A percentile compares a stretch with the other conserved stretches of the same genome.
These are phyloP conservation scores for Phocoena phocoena DNA, from an alignment of 2,113 vertebrate species.

Conservation along the genomic window DNA sequence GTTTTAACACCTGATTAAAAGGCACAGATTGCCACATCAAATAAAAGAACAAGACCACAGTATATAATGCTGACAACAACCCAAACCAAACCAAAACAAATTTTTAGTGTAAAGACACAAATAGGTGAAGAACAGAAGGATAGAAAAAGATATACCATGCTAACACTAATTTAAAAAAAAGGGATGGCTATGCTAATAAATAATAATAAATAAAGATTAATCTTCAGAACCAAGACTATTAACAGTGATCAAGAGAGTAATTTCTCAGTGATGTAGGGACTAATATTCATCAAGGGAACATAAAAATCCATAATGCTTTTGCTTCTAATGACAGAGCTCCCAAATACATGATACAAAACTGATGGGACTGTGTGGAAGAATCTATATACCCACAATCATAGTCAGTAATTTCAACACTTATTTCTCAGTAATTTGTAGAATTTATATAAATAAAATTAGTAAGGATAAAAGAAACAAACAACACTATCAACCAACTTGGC, in stretches of 20 bases:
- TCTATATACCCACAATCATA: background rate
- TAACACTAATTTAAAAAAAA: background rate
- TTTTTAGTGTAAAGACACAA: background rate
- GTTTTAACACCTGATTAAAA: background rate
- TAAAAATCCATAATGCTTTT: background rate
- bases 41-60: background rate
- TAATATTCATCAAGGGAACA: background rate
- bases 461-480: background rate
- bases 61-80: background rate
- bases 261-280: background rate
- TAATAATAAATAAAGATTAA: background rate
- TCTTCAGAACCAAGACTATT: background rate
- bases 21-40: background rate
- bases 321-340: background rate
- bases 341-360: background rate
- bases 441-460: background rate
- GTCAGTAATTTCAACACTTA: background rate
- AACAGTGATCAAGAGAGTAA: background rate
- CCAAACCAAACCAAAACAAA: background rate
- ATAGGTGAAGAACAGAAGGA: background rate
- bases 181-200: background rate
- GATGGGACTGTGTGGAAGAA: background rate
- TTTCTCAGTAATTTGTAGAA: background rate
- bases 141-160: background rate
- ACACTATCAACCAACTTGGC: background rate